Evolutionary conservation across 64 coral and sea anemone species (phyloP), one percentile per base, ranked within the genome.

Genomic region (Stylophora pistillata): DNA sequence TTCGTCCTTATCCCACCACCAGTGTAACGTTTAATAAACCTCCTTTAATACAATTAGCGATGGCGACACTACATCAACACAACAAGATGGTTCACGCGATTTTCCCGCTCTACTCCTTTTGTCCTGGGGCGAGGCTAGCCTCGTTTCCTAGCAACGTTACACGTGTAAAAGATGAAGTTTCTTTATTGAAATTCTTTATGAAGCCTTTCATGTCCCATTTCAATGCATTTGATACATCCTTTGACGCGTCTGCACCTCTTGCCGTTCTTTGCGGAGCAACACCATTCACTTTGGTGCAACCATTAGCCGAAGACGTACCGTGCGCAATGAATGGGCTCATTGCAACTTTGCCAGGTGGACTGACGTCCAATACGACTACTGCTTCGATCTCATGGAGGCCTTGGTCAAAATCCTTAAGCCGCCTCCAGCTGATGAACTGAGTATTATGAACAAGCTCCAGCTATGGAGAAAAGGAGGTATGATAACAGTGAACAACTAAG

Each of bases 251-350:
- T 5, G 91, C 91, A 6, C 55, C 71, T 7, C 34, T 93, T 63
- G 73, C 76, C 57, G 81, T 93, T 21, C 85, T 93, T 80, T 37
- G 53, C 5, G 54, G 66, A 14, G 56, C 76, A 11, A 81, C 65
- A 27, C 55, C 65, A 9, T 93, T 93, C 61, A 28, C 85, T 63
- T 32, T 28, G 60, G 32, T 82, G 10, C 74, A 82, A 83, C 21
- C 12, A 16, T 63, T 73, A 10, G 85, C 91, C 13, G 59, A 74
- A 72, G 77, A 88, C 75, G 86, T 93, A 14, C 23, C 13, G 91
- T 93, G 17, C 71, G 91, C 15, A 93, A 93, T 58, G 91, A 93
- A 16, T 93, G 91, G 91, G 91, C 76, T 17, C 91, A 93, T 55
- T 93, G 91, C 31, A 87, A 93, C 70, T 93, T 93, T 37, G 53